Conservation (phyloP, 2,888 invertebrate genomes). For the Onchidella celtica region DNA sequence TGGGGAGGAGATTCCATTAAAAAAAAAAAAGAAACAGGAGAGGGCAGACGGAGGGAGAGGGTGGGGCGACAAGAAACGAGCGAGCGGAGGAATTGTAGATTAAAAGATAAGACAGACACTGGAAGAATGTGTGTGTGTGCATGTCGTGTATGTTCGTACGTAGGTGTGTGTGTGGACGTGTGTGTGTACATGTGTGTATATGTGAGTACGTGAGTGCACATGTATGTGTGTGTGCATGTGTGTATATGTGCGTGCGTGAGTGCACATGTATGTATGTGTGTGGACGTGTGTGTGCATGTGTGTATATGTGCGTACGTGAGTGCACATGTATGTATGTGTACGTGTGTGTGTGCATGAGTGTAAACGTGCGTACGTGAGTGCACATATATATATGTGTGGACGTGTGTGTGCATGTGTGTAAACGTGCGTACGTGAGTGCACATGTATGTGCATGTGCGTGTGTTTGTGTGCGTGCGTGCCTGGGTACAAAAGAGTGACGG, state of each 20-base stretch:
- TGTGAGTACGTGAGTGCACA: background rate
- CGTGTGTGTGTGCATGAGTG: background rate
- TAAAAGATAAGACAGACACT: too few species aligned
- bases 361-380: background rate
- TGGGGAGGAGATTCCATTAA: too few species aligned
- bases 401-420: background rate
- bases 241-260: background rate
- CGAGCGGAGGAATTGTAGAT: too few species aligned
- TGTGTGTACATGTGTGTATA: background rate
- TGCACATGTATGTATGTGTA: background rate
- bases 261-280: background rate
- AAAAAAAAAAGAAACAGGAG: too few species aligned
- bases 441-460: background rate
- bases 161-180: background rate
- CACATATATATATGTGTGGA: background rate
- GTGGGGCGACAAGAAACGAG: too few species aligned
- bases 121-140: background rate
- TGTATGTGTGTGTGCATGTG: background rate
- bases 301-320: background rate
- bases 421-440: too few species aligned
- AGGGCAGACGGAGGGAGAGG: too few species aligned
- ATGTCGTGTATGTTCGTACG: background rate
- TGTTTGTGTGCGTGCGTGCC: background rate
- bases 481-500: background rate
- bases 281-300: background rate